phyloP scores from a whole-genome alignment of 2,797 vertebrate species.

The Mastacembelus armatus region DNA sequence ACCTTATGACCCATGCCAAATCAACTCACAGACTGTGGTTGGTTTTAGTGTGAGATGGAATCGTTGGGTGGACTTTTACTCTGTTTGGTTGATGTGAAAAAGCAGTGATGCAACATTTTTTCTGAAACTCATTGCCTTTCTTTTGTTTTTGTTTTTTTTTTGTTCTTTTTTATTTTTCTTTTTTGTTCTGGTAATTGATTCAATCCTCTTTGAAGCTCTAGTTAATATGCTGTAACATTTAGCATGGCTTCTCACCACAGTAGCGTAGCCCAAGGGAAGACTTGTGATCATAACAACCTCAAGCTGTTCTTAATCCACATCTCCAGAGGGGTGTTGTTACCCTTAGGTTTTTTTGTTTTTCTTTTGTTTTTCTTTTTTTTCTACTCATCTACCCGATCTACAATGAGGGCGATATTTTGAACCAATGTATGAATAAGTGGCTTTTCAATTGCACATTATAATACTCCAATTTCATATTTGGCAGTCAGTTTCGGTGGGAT shows the following conservation, averaged over 20 bases:
- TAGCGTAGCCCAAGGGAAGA: slow-evolving; percentile 92
- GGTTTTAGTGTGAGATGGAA: slow-evolving; percentile 91
- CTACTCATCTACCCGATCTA: slow-evolving; percentile 83
- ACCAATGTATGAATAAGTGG: slow-evolving; percentile 90
- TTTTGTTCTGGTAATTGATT: slow-evolving; percentile 94
- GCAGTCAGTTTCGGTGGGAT: slow-evolving; percentile 90
- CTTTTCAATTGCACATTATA: slow-evolving; percentile 94
- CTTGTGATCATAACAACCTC: slow-evolving; percentile 86
- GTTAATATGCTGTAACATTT: slow-evolving; percentile 99
- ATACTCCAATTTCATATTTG: slow-evolving; percentile 92
- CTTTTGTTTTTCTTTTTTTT: slow-evolving; percentile 61
- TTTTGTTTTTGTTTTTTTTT: slow-evolving; percentile 83
- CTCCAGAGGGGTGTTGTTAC: slow-evolving; percentile 88
- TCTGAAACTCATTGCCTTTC: slow-evolving; percentile 98
- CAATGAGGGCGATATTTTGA: slow-evolving; percentile 89
- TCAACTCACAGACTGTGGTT: slow-evolving; percentile 91
- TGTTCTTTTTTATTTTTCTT: slow-evolving; percentile 82
- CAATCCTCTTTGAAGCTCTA: slow-evolving; percentile 95
- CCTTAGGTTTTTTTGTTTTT: slow-evolving; percentile 80
- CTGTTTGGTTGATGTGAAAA: slow-evolving; percentile 98
- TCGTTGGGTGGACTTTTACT: slow-evolving; percentile 92
- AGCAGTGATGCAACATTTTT: slow-evolving; percentile 96
- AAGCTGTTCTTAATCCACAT: slow-evolving; percentile 90
- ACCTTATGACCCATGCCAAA: slow-evolving; percentile 89
- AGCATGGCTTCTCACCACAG: slow-evolving; percentile 99